Percentiles rank a stretch among this genome's conserved stretches.
phyloP scores from a whole-genome alignment of 2,888 invertebrate genomes.

The Stenurella melanura region DNA sequence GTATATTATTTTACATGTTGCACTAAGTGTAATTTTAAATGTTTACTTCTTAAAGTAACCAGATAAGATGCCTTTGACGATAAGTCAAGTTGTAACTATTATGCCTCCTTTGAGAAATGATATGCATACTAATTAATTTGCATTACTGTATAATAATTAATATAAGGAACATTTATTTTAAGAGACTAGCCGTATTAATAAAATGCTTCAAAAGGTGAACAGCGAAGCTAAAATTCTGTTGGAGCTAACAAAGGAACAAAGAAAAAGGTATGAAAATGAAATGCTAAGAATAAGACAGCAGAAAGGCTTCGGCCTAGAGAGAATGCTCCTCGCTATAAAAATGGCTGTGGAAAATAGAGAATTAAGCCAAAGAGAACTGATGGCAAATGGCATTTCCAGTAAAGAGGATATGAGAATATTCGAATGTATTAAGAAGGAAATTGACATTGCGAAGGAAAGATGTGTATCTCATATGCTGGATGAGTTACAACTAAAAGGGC shows the following conservation, averaged over 20 bases:
- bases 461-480: slow-evolving; percentile 30
- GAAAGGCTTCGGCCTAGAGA: slow-evolving; percentile 45
- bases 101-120: no score
- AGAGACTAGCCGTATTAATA: slow-evolving; percentile 44
- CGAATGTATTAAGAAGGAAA: slow-evolving; percentile 44
- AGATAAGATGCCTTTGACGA: no score
- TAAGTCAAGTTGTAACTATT: no score
- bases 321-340: slow-evolving; percentile 46
- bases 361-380: slow-evolving; percentile 44
- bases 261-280: slow-evolving; percentile 57
- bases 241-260: slow-evolving; percentile 58
- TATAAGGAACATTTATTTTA: slow-evolving; percentile 10
- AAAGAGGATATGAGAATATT: slow-evolving; percentile 33
- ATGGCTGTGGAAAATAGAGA: slow-evolving; percentile 47
- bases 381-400: slow-evolving; percentile 34
- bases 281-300: slow-evolving; percentile 45
- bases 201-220: slow-evolving; percentile 62
- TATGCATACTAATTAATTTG: no score
- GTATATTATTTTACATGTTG: no score
- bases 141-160: neutral
- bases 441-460: slow-evolving; percentile 22
- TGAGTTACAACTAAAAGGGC: slow-evolving; percentile 44
- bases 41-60: no score
- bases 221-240: slow-evolving; percentile 61
- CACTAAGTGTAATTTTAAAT: no score